These are phyloP conservation scores for Loriculus beryllinus DNA, from an alignment of 2,797 vertebrate genomes.

Conservation along the genomic window DNA sequence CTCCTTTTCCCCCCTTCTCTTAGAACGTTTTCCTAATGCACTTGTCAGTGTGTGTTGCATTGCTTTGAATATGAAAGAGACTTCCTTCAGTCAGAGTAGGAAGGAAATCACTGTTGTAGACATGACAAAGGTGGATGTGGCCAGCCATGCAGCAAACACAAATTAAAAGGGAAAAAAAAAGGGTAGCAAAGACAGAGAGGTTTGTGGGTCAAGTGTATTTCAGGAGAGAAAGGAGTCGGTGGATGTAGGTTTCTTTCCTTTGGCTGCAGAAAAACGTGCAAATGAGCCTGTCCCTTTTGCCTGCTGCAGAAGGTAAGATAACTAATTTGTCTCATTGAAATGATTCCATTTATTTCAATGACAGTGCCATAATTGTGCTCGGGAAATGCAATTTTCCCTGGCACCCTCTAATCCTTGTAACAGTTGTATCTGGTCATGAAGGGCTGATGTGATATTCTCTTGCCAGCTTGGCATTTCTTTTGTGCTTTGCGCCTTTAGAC, in stretches of 20 bases:
- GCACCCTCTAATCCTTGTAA: neutral
- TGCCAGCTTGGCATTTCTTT: slow-evolving; percentile 7
- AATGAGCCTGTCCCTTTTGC: slow-evolving; percentile 60
- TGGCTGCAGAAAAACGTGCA: neutral
- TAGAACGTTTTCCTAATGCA: neutral
- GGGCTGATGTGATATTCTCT: neutral
- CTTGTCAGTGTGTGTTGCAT: slow-evolving; percentile 33
- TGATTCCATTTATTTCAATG: neutral
- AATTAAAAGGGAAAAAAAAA: slow-evolving; percentile 18
- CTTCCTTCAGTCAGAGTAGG: slow-evolving; percentile 54
- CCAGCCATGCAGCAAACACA: slow-evolving; percentile 70
- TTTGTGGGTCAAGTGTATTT: slow-evolving; percentile 64
- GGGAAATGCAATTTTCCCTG: neutral
- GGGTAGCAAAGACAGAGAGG: slow-evolving; percentile 27
- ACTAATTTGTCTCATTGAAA: neutral
- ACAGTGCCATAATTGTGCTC: neutral
- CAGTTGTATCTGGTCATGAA: neutral
- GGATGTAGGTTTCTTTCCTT: slow-evolving; percentile 4
- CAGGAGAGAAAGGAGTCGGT: neutral
- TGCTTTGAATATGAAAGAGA: slow-evolving; percentile 2
- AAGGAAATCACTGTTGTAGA: slow-evolving; percentile 51
- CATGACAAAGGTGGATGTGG: slow-evolving; percentile 70
- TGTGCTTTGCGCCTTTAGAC: neutral
- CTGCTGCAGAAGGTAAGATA: slow-evolving; percentile 63
- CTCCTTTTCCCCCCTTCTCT: neutral